A percentile compares a stretch with the other conserved stretches of the same genome.
These are phyloP conservation scores for Aphidoletes aphidimyza DNA, from an alignment of 2,888 invertebrate genomes.

Conservation along the genomic window DNA sequence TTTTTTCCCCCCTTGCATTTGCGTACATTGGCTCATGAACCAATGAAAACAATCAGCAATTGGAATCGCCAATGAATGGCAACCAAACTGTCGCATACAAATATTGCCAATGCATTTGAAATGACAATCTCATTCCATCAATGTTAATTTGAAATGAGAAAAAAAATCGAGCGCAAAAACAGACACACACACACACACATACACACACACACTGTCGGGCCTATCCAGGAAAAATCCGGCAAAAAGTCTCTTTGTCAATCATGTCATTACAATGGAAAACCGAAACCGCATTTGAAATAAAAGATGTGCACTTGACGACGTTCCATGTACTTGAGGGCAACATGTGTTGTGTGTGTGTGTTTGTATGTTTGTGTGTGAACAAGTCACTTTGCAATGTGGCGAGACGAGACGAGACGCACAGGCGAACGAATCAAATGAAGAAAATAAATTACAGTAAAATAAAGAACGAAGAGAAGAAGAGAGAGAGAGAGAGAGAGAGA, in stretches of 20 bases:
- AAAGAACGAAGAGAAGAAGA: background rate
- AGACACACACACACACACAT: too few species aligned
- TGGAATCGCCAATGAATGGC: too few species aligned
- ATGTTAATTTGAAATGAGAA: background rate
- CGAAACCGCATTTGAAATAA: conserved; percentile 42
- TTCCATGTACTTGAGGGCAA: background rate
- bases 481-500: background rate
- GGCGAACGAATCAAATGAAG: conserved; percentile 45
- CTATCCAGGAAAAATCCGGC: conserved; percentile 41
- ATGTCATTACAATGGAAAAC: background rate
- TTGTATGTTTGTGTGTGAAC: background rate
- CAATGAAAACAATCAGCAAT: too few species aligned
- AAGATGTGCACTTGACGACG: conserved; percentile 30
- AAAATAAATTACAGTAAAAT: background rate
- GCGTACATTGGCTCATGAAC: background rate
- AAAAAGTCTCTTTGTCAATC: background rate
- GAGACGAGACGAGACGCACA: conserved; percentile 34
- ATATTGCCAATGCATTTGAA: too few species aligned
- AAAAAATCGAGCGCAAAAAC: background rate
- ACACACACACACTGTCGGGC: background rate
- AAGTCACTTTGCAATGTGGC: background rate
- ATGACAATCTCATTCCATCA: too few species aligned
- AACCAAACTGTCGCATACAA: too few species aligned
- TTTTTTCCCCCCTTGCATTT: too few species aligned
- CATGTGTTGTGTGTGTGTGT: background rate